Base-by-base conservation (phyloP, 2,888 invertebrate species). In the Isoperla grammatica region DNA sequence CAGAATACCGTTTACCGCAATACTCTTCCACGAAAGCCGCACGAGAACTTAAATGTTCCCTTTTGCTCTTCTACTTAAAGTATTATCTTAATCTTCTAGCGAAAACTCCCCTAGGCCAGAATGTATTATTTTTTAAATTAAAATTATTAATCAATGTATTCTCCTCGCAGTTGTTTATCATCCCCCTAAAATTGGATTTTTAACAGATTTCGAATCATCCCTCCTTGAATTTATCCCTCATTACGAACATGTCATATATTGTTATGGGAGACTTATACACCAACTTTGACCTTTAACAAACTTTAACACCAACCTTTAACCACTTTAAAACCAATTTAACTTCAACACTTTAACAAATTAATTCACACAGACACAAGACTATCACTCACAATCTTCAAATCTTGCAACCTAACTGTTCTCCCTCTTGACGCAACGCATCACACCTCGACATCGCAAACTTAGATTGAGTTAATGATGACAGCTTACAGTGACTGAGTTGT, bases 231-330 rank as follows among this genome's bases (percentile, higher is more conserved):
- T 43, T 13, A 23, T 15, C 3, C 15, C 22, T 9, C 23, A 29
- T 13, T 48, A 57, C 4, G 12, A 22, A 12, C 48, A 57, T 15
- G 17, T 20, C 11, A 22, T n/a, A n/a, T n/a, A n/a, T 57, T 8
- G 35, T 50, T 11, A 57, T 46, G 29, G 57, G 48, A 13, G 57
- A 57, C n/a, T 48, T 57, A 13, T 46, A 29, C 13, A 57, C 48
- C 35, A 29, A 37, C n/a, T n/a, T n/a, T n/a, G n/a, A 57, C 29
- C 13, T 57, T 48, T 12, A 29, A 29, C 8, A 4, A 11, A 9
- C n/a, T 4, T n/a, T n/a, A n/a, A n/a, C n/a, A n/a, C n/a, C n/a
- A n/a, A n/a, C n/a, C n/a, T n/a, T n/a, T n/a, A n/a, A n/a, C n/a
- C n/a, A n/a, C n/a, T n/a, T n/a, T n/a, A n/a, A n/a, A n/a, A n/a